These are phyloP conservation scores for Ascaphus truei DNA, from an alignment of 2,113 vertebrate genomes.

Conservation along the genomic window DNA sequence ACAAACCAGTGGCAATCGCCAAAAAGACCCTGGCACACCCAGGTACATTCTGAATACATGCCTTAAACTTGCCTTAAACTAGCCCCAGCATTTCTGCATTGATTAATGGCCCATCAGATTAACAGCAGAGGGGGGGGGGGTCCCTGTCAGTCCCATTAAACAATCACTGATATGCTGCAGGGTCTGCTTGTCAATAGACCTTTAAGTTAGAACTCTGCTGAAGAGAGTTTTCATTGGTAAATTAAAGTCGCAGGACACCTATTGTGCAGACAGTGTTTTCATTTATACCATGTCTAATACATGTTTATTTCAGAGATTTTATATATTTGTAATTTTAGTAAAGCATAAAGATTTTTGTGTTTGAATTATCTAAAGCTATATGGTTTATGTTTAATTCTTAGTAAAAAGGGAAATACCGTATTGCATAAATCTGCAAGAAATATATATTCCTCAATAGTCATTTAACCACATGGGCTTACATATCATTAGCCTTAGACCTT, in stretches of 20 bases:
- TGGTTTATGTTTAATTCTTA: background rate
- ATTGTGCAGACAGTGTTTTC: background rate
- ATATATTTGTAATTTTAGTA: background rate
- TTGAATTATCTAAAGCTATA: constrained; percentile 28
- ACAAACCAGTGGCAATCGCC: too few relatives aligned
- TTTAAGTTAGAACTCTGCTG: background rate
- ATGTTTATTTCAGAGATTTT: background rate
- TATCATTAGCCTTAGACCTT: constrained; percentile 43
- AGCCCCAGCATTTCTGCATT: too few relatives aligned
- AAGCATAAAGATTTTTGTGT: constrained; percentile 7
- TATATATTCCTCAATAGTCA: background rate
- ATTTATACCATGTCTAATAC: background rate
- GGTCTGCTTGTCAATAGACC: constrained; percentile 4
- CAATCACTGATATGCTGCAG: background rate
- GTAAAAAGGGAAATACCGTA: background rate
- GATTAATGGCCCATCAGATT: too few relatives aligned
- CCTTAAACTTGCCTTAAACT: too few relatives aligned
- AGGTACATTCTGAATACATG: too few relatives aligned
- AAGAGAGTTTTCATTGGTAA: background rate
- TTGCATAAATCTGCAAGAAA: background rate
- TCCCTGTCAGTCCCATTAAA: too few relatives aligned
- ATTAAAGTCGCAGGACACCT: background rate
- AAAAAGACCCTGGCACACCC: too few relatives aligned
- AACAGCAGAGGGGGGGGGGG: too few relatives aligned
- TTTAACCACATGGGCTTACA: constrained; percentile 42